Percentiles rank a stretch among this genome's conserved stretches.
These are phyloP conservation scores for Aromia moschata DNA, from an alignment of 2,888 invertebrate species.

Conservation along the genomic window DNA sequence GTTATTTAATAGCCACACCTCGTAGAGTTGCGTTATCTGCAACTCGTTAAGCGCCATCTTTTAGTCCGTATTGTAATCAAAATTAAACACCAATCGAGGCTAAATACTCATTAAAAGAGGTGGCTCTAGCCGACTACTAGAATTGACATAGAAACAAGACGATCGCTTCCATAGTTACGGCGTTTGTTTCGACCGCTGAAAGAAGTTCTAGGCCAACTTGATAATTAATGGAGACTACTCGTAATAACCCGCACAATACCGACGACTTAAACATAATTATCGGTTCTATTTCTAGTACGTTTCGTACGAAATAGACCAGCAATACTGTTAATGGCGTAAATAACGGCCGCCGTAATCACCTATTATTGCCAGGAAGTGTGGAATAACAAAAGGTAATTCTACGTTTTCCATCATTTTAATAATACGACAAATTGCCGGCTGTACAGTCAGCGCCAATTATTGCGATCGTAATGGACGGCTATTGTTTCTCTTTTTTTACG, in stretches of 20 bases:
- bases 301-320: background rate
- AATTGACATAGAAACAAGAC: too few relatives aligned
- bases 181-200: background rate
- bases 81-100: too few relatives aligned
- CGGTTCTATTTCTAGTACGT: background rate
- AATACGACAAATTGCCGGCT: conserved; percentile 11
- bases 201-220: too few relatives aligned
- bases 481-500: background rate
- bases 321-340: background rate
- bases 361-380: conserved; percentile 17
- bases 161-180: too few relatives aligned
- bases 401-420: conserved; percentile 12
- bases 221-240: background rate
- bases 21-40: too few relatives aligned
- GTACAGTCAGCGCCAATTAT: background rate
- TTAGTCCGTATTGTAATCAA: too few relatives aligned
- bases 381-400: conserved; percentile 15
- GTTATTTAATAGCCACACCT: too few relatives aligned
- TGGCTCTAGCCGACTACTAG: too few relatives aligned
- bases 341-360: background rate
- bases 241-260: background rate
- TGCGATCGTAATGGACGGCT: background rate
- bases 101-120: too few relatives aligned
- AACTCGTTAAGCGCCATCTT: too few relatives aligned
- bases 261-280: background rate